These are phyloP conservation scores for Dryadula phaetusa DNA, from an alignment of 2,888 invertebrate species.

Conservation along the genomic window DNA sequence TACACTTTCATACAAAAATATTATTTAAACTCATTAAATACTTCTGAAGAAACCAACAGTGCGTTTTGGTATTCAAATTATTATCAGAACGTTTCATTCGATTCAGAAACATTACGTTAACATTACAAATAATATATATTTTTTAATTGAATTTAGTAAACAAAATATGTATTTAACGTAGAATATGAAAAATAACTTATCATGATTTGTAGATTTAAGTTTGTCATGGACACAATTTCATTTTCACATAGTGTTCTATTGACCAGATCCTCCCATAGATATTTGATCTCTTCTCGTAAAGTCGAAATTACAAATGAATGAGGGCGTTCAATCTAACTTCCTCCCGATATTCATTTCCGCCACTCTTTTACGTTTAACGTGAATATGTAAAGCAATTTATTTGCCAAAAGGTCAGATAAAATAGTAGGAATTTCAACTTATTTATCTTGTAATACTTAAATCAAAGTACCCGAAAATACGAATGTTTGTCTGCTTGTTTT, in stretches of 20 bases:
- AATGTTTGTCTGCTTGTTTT: too few relatives aligned
- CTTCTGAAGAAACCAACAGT: too few relatives aligned
- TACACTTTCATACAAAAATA: not conserved
- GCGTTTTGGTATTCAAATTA: too few relatives aligned
- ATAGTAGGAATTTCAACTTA: not conserved
- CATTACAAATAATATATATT: too few relatives aligned
- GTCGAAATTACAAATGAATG: slow-evolving; percentile 5
- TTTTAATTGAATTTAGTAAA: too few relatives aligned
- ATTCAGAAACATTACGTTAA: too few relatives aligned
- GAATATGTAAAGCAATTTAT: slow-evolving; percentile 10
- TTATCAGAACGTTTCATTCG: too few relatives aligned
- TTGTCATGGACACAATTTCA: not conserved
- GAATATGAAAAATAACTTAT: too few relatives aligned
- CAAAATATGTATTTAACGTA: too few relatives aligned
- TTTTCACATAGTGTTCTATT: not conserved
- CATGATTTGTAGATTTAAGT: too few relatives aligned
- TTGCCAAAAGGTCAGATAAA: slow-evolving; percentile 10
- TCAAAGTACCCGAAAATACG: not conserved
- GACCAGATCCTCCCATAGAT: not conserved
- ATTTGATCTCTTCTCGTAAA: not conserved
- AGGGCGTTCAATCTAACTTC: slow-evolving; percentile 2
- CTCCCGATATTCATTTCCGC: slow-evolving; percentile 8
- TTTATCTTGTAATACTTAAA: not conserved
- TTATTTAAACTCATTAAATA: not conserved
- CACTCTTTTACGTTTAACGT: slow-evolving; percentile 10